Evolutionary conservation across 2,888 invertebrate species (phyloP), one percentile per base, ranked within the genome.

Genomic region (Drosophila pseudotalamancana): DNA sequence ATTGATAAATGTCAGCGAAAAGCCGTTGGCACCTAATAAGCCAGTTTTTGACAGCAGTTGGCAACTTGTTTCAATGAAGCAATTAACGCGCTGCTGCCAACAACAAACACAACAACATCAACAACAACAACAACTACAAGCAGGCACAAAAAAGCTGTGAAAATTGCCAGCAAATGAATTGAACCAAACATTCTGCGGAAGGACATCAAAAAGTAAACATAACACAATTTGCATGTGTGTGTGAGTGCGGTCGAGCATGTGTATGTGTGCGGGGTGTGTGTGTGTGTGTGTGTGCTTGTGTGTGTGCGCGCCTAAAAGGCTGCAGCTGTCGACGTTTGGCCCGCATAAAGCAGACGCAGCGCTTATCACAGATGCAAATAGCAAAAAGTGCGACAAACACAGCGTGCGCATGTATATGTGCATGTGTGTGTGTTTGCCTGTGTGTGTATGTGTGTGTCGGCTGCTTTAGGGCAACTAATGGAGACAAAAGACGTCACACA

Each of bases 281-380:
- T 29, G 14, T 42, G 39, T 51, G 32, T 31, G 31, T 35, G 19
- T 62, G 54, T 34, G 59, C 42, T 29, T 34, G 64, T 14, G 45
- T 46, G 74, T 35, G 51, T 63, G 61, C 32, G 67, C 69, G 67
- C 82, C 72, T 82, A 85, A 82, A 85, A 85, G 80, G 71, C 82
- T 81, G 66, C 87, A 77, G 56, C 81, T 83, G 70, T 57, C 70
- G 82, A 73, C 79, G 71, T 81, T 70, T 83, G 71, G 81, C 83
- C 83, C 84, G 83, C 87, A 83, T 83, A 79, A 87, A 83, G 72
- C 72, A 72, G 72, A 77, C 84, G 74, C 71, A 76, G 46, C 62
- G 60, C 65, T 87, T 83, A 87, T 86, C 83, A 53, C 49, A 83
- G 84, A 83, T 83, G 83, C 83, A 83, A 83, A 83, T 87, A 86